phyloP scores from a whole-genome alignment of 2,113 vertebrate species.

The Chionis minor region DNA sequence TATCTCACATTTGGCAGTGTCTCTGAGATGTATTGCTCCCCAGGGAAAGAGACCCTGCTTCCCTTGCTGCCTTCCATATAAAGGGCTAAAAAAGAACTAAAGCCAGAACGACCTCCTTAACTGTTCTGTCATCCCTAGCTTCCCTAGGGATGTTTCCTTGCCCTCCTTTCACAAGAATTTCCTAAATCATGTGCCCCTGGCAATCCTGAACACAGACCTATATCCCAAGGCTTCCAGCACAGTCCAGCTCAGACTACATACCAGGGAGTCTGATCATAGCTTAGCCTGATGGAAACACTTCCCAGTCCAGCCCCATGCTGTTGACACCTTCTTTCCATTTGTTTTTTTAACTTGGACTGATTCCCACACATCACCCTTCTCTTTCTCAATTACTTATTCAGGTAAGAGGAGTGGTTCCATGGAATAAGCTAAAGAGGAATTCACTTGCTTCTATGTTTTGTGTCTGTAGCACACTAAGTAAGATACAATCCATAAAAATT shows the following conservation, averaged over 20 bases:
- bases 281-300: neutral
- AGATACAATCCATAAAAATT: neutral
- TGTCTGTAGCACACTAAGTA: neutral
- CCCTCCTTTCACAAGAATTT: neutral
- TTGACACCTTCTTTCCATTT: neutral
- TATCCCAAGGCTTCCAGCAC: neutral
- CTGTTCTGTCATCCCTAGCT: neutral
- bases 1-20: neutral
- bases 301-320: neutral
- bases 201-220: neutral
- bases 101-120: neutral
- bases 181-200: neutral
- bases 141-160: neutral
- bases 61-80: neutral
- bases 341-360: neutral
- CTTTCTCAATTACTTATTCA: neutral
- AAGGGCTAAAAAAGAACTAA: too few relatives aligned
- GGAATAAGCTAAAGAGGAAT: neutral
- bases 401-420: neutral
- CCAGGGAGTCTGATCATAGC: neutral
- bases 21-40: neutral
- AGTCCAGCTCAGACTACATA: neutral
- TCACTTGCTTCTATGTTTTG: neutral
- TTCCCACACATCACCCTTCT: neutral
- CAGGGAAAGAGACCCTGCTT: neutral